These are phyloP conservation scores for Leptinotarsa lineolata DNA, from an alignment of 1,140 invertebrate genomes.

Conservation along the genomic window DNA sequence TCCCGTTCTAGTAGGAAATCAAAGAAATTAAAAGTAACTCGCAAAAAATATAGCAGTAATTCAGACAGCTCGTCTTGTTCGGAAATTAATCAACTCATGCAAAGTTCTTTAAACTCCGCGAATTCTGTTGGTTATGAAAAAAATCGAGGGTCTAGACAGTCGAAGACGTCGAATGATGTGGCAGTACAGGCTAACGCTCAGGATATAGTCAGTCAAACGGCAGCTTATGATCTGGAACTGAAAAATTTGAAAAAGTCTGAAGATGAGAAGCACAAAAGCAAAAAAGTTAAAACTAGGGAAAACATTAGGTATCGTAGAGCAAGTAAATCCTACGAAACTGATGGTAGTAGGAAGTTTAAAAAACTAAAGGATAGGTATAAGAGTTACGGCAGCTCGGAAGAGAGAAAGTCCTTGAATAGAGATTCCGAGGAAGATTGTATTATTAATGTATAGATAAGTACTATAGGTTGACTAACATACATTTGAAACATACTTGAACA, in stretches of 20 bases:
- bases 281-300: conserved; percentile 40
- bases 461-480: no score
- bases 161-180: conserved; percentile 57
- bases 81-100: conserved; percentile 54
- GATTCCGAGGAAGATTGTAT: conserved; percentile 30
- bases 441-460: no score
- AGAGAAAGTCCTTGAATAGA: conserved; percentile 26
- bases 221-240: conserved; percentile 38
- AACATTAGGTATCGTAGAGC: conserved; percentile 39
- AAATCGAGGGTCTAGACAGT: conserved; percentile 48
- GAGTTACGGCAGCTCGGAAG: conserved; percentile 30
- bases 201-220: conserved; percentile 65
- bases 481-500: no score
- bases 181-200: conserved; percentile 64
- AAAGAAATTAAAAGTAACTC: conserved; percentile 35
- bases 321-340: conserved; percentile 30
- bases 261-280: conserved; percentile 41
- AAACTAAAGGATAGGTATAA: conserved; percentile 35
- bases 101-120: conserved; percentile 58
- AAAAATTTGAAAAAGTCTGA: conserved; percentile 31
- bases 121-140: conserved; percentile 57
- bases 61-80: conserved; percentile 52
- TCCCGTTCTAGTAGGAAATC: conserved; percentile 47
- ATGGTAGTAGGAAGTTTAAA: conserved; percentile 24
- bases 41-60: conserved; percentile 39